phyloP scores from a whole-genome alignment of 2,888 invertebrate genomes.

The Pharmacophagus antenor region DNA sequence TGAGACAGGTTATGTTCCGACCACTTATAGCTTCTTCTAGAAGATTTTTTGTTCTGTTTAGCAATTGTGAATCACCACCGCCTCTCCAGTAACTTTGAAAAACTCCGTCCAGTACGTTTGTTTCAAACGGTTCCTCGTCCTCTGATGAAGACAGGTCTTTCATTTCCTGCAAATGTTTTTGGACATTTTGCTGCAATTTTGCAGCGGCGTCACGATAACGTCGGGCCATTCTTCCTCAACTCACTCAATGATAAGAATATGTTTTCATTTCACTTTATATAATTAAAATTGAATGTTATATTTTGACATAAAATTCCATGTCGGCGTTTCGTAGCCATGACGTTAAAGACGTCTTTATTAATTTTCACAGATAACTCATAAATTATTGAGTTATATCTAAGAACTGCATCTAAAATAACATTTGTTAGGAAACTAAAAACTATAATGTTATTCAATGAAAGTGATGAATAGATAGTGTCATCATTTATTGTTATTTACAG shows the following conservation, averaged over 20 bases:
- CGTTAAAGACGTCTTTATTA: background rate
- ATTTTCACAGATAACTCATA: no score
- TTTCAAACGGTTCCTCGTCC: constrained; percentile 69
- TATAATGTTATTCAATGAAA: no score
- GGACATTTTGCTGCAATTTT: constrained; percentile 69
- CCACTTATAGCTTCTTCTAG: constrained; percentile 90
- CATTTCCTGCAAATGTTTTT: constrained; percentile 69
- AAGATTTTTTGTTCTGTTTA: constrained; percentile 84
- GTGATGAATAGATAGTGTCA: no score
- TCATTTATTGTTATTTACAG: no score
- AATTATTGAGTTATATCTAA: no score
- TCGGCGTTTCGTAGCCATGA: constrained; percentile 17
- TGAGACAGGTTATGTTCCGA: constrained; percentile 90
- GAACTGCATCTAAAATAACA: no score
- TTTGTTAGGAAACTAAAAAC: no score
- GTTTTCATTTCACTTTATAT: background rate
- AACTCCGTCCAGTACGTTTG: constrained; percentile 62
- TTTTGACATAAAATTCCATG: constrained; percentile 16
- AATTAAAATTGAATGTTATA: background rate
- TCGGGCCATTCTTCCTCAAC: constrained; percentile 57
- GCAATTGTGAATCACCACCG: constrained; percentile 64
- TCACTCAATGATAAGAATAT: background rate
- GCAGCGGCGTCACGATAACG: constrained; percentile 71
- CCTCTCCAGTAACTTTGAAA: constrained; percentile 66
- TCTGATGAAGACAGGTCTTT: constrained; percentile 71